A percentile compares a stretch with the other conserved stretches of the same genome.
Conservation (phyloP, 2,888 invertebrate genomes). For the Xestobium rufovillosum region DNA sequence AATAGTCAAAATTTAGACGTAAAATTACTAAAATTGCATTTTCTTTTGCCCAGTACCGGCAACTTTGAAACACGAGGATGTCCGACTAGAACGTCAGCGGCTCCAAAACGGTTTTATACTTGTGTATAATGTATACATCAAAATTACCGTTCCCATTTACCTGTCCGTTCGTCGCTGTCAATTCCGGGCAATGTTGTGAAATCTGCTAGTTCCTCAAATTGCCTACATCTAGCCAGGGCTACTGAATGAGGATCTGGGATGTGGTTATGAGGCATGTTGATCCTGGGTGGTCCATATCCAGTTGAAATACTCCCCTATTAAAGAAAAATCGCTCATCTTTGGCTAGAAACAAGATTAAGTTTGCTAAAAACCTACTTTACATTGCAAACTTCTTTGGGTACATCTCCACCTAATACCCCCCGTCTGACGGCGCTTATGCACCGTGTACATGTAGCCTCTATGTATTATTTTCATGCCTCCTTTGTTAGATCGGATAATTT, state of each 20-base stretch:
- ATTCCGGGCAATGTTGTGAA: slow-evolving; percentile 17
- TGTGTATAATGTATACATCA: too few species aligned
- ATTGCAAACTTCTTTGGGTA: slow-evolving; percentile 41
- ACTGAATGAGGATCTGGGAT: slow-evolving; percentile 41
- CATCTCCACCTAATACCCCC: slow-evolving; percentile 45
- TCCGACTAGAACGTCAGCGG: too few species aligned
- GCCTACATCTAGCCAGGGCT: slow-evolving; percentile 38
- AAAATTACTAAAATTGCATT: too few species aligned
- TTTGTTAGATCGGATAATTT: slow-evolving; percentile 44
- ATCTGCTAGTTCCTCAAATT: slow-evolving; percentile 20
- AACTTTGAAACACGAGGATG: too few species aligned
- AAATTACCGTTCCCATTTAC: too few species aligned
- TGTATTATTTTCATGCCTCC: slow-evolving; percentile 45
- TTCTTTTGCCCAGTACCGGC: too few species aligned
- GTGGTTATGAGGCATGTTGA: slow-evolving; percentile 44
- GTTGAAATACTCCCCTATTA: slow-evolving; percentile 40
- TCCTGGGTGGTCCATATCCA: slow-evolving; percentile 35
- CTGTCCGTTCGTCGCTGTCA: slow-evolving; percentile 23
- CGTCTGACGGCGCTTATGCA: slow-evolving; percentile 42
- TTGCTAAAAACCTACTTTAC: slow-evolving; percentile 35
- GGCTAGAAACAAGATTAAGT: background rate
- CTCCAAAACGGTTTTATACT: too few species aligned
- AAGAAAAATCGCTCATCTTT: slow-evolving; percentile 6
- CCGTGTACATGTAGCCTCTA: slow-evolving; percentile 44
- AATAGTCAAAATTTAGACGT: too few species aligned